Evolutionary conservation across 2,888 invertebrate species (phyloP).

Genomic region (Artemia sp.): DNA sequence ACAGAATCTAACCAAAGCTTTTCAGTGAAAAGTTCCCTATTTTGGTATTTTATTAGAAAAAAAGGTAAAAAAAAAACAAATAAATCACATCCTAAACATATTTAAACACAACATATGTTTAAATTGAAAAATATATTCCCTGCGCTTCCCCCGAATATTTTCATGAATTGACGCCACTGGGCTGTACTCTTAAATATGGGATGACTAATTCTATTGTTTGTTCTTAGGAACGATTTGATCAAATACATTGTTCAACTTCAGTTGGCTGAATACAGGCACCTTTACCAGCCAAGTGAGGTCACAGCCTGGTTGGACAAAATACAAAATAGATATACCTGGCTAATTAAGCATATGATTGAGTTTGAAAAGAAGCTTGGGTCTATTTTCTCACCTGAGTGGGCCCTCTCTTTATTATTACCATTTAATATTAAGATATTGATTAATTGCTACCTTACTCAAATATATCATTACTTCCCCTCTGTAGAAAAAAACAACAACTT

Average conservation of each 20-base stretch:
- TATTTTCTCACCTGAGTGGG: slow-evolving; percentile 83
- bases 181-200: no score
- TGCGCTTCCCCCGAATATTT: no score
- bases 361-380: slow-evolving; percentile 77
- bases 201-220: slow-evolving; percentile 16
- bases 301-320: slow-evolving; percentile 88
- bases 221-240: slow-evolving; percentile 48
- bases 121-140: no score
- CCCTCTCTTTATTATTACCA: slow-evolving; percentile 60
- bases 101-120: no score
- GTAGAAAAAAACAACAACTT: no score
- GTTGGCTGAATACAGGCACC: slow-evolving; percentile 74
- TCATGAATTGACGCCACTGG: no score
- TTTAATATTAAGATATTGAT: slow-evolving; percentile 28
- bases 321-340: slow-evolving; percentile 84
- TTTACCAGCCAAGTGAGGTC: slow-evolving; percentile 90
- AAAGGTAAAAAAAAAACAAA: no score
- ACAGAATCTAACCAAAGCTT: no score
- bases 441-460: slow-evolving; percentile 8
- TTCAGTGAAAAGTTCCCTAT: no score
- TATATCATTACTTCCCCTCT: no score
- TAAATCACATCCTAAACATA: no score
- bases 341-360: slow-evolving; percentile 77
- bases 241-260: slow-evolving; percentile 76
- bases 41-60: no score